Base-by-base conservation (phyloP, 2,113 vertebrate species). In the Cervus canadensis region DNA sequence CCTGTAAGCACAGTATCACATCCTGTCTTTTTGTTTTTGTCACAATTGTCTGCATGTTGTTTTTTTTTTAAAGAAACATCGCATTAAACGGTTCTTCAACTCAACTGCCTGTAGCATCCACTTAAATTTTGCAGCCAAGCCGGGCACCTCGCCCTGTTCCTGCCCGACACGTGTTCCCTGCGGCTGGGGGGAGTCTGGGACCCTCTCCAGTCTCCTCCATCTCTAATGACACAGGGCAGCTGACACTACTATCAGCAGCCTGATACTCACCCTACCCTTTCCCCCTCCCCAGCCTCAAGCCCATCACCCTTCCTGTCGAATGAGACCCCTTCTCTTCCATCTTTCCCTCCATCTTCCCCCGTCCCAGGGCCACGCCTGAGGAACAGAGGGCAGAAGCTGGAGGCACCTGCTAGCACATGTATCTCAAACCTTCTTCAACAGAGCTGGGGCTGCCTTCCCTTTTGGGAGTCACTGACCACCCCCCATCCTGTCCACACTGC, bases 401-500 rank as follows among this genome's bases (percentile, higher is more conserved):
- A 59, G 52, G 11, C 2, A 48, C 71, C 40, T 57, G 12, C 52
- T 50, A 57, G 85, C 62, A 5, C 3, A n/a, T n/a, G 17, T 3
- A 78, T 43, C 43, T 36, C n/a, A 28, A 83, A 15, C 17, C 12
- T 90, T 88, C 40, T 8, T 45, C 94, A 84, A 23, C 54, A 95
- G 25, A 96, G 28, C 19, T 25, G 17, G 95, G 87, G 45, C 36
- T 17, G 28, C 28, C 59, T 93, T 93, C 36, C 28, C 6, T 52
- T 43, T 84, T 25, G 0, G 71, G 43, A 30, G 74, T 78, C 79
- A 33, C 43, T 48, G 87, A 96, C 94, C n/a, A 74, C 5, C n/a
- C 62, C 57, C 25, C 64, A 62, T 83, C 64, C 87, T 79, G 60
- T 91, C 92, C 95, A 60, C 26, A 40, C 33, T 45, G 48, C 43